Evolutionary conservation across 2,113 vertebrate genomes (phyloP), one percentile per base, ranked within the genome.

Genomic region (Puntigrus tetrazona): DNA sequence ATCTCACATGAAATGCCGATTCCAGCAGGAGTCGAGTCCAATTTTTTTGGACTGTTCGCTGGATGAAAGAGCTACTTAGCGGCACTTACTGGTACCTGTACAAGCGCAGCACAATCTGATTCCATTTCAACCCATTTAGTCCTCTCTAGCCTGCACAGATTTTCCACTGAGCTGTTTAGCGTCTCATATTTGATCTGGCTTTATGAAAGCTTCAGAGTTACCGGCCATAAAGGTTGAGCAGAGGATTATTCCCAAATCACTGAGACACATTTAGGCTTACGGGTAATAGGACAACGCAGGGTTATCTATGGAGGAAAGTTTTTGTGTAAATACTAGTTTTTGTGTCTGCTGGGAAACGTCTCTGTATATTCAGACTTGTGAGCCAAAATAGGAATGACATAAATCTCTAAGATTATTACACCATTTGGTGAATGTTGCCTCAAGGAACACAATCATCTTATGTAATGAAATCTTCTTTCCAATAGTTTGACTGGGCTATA

Each of bases 31-130:
- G 38, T 36, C 34, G n/a, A n/a, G 38, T 36, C 34, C 36, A 63
- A 80, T 43, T 80, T 43, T 80, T 85, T 80, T 50, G 27, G 45
- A 25, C 74, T 27, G 63, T 55, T 45, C 52, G 25, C 70, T 50
- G 57, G 34, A 76, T 84, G 50, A 80, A 47, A 67, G 25, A 80
- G 76, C n/a, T 45, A 81, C 34, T 87, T 84, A 80, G 67, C 11
- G 34, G 76, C 81, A 75, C 77, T 83, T 81, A 80, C 75, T 84
- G 55, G 61, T 47, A 25, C 47, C 25, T 50, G 25, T 65, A 50
- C 22, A 78, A 69, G 31, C 75, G 29, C 63, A 73, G 55, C 65
- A 84, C 34, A 75, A 43, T 75, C 55, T 18, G 41, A 84, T 75
- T 84, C 52, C 20, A 57, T 74, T 52, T 73, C 38, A 83, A 63